Evolutionary conservation across 1,140 invertebrate species (phyloP).

Genomic region (Vanessa atalanta): DNA sequence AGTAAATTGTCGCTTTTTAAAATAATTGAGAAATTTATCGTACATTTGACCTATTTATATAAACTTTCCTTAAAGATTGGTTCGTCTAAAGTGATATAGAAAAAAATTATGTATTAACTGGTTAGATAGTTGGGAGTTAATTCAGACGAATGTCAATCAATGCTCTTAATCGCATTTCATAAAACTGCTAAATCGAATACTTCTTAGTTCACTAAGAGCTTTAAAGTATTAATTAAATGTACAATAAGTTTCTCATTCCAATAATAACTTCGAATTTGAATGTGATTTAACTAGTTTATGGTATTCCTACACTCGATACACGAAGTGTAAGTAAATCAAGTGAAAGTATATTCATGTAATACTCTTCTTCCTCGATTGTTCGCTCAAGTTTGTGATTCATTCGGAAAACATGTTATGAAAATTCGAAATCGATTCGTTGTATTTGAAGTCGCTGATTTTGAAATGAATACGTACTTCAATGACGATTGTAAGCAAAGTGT

Average conservation of each 20-base stretch:
- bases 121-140: no score
- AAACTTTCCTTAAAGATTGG: neutral
- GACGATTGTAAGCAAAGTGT: constrained; percentile 68
- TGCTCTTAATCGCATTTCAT: no score
- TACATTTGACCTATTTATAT: neutral
- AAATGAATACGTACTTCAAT: constrained; percentile 37
- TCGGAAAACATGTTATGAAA: constrained; percentile 11
- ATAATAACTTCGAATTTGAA: neutral
- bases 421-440: constrained; percentile 13
- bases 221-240: neutral
- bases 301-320: neutral
- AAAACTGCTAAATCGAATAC: no score
- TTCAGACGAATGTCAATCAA: no score
- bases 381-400: constrained; percentile 31
- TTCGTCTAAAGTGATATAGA: neutral
- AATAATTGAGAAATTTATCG: constrained; percentile 16
- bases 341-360: neutral
- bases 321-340: neutral
- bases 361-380: neutral
- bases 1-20: neutral
- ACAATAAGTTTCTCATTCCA: neutral
- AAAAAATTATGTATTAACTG: no score
- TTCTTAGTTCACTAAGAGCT: no score
- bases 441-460: constrained; percentile 24
- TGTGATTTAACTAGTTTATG: neutral